phyloP scores from a whole-genome alignment of 2,113 vertebrate species.

The Zonotrichia leucophrys region DNA sequence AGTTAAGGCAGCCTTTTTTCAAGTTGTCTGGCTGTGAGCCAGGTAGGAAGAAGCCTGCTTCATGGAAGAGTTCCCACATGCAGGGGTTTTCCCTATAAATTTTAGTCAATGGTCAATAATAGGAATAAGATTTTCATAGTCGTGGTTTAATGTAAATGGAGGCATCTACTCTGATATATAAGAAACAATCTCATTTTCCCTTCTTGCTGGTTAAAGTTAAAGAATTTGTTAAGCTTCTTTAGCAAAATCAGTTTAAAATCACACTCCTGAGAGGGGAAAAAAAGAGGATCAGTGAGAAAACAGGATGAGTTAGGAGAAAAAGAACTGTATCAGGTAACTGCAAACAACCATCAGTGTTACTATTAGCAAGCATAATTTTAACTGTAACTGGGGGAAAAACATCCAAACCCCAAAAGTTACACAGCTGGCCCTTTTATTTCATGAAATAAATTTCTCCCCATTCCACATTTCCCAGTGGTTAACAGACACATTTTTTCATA shows the following conservation, averaged over 20 bases:
- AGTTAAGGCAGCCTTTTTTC: neutral
- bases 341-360: neutral
- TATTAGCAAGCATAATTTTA: neutral
- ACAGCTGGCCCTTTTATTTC: neutral
- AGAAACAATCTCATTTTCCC: neutral
- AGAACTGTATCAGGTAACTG: neutral
- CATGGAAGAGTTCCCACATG: fast-evolving
- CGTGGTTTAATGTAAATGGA: neutral
- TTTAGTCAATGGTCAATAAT: neutral
- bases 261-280: neutral
- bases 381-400: neutral
- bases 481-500: neutral
- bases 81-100: neutral
- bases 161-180: neutral
- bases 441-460: neutral
- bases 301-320: neutral
- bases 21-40: neutral
- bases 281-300: neutral
- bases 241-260: neutral
- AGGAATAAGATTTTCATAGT: neutral
- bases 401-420: neutral
- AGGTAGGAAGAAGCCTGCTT: neutral
- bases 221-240: neutral
- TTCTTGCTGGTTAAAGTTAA: neutral
- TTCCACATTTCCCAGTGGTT: neutral